Conservation (phyloP, 92 coral and sea anemone species). For the Palythoa heliodiscus region DNA sequence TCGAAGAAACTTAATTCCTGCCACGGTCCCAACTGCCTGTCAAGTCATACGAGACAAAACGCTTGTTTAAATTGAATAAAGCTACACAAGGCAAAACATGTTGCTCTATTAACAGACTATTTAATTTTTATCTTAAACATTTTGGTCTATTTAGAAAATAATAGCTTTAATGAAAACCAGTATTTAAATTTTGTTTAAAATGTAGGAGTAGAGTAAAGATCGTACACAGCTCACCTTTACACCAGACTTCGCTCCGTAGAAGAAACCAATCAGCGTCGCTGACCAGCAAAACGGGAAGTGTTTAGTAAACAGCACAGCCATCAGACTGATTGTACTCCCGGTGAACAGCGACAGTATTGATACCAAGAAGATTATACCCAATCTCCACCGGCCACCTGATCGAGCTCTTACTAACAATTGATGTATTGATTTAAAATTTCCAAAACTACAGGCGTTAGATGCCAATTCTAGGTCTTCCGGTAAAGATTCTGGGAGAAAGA, state of each 20-base stretch:
- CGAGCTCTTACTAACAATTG: slow-evolving; percentile 41
- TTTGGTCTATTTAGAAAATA: no score
- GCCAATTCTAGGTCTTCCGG: slow-evolving; percentile 13
- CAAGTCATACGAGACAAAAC: neutral
- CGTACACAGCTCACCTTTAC: slow-evolving; percentile 1
- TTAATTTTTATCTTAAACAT: no score
- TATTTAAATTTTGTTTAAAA: no score
- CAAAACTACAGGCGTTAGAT: slow-evolving; percentile 12
- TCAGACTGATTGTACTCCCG: slow-evolving; percentile 46
- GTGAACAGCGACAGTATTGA: slow-evolving; percentile 46
- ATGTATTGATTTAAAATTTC: slow-evolving; percentile 26
- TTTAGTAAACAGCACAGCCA: slow-evolving; percentile 57
- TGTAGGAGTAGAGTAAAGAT: neutral
- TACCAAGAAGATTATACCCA: slow-evolving; percentile 37
- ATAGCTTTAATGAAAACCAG: neutral
- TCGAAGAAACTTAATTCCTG: slow-evolving; percentile 21
- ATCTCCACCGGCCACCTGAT: slow-evolving; percentile 51
- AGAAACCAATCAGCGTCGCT: slow-evolving; percentile 53
- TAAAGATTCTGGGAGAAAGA: slow-evolving; percentile 52
- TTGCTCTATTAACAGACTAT: no score
- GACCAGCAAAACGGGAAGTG: slow-evolving; percentile 59
- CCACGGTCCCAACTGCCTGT: slow-evolving; percentile 39
- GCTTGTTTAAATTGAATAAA: neutral
- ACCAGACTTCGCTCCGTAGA: slow-evolving; percentile 43
- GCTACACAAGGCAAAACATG: neutral